These are phyloP conservation scores for Smittia sp. DNA, from an alignment of 2,888 invertebrate species.

Conservation along the genomic window DNA sequence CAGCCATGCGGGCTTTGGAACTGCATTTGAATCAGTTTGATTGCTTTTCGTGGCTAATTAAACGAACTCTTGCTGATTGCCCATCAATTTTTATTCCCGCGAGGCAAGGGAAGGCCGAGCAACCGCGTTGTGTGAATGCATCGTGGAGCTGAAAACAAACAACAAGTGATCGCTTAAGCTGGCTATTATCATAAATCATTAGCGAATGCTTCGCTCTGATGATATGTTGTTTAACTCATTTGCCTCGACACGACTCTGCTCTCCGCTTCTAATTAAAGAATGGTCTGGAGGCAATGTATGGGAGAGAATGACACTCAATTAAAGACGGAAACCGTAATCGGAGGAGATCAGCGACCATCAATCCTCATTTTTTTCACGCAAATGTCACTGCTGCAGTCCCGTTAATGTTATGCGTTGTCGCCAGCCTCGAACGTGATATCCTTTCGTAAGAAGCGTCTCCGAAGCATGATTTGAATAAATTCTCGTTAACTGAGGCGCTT, in stretches of 20 bases:
- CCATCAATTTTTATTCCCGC: no score
- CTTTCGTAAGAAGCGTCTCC: conserved; percentile 15
- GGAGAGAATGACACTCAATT: background rate
- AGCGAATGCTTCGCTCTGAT: no score
- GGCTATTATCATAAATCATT: no score
- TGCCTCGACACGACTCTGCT: no score
- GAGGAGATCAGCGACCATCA: background rate
- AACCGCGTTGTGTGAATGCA: no score
- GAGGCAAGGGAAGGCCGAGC: no score
- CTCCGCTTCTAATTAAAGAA: no score
- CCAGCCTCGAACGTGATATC: conserved; percentile 28
- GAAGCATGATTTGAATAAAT: conserved; percentile 38
- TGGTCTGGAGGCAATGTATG: no score
- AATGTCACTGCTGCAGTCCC: background rate
- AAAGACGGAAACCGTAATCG: conserved; percentile 10
- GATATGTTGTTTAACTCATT: no score
- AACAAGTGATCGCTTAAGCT: no score
- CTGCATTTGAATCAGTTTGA: background rate
- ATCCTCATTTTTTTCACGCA: conserved; percentile 9
- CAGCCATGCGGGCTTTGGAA: background rate
- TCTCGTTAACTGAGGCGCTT: background rate
- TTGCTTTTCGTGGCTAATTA: background rate
- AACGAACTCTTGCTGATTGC: no score
- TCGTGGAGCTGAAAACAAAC: no score
- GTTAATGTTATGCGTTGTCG: conserved; percentile 11